Evolutionary conservation across 2,888 invertebrate species (phyloP), one percentile per base, ranked within the genome.

Genomic region (Pandemis cinnamomeana): DNA sequence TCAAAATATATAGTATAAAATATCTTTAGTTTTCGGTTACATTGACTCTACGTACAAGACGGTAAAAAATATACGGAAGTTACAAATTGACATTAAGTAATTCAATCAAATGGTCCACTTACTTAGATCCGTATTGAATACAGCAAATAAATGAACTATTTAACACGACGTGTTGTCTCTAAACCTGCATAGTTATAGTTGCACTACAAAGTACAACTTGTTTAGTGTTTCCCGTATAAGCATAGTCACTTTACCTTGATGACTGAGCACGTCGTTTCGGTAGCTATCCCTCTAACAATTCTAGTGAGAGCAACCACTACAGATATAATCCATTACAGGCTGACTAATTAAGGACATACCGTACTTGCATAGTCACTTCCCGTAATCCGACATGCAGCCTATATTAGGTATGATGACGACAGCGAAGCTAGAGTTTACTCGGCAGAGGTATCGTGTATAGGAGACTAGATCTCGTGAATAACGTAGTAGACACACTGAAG

Each of bases 201-300:
- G 55, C 58, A 27, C 53, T 55, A 55, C 58, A 58, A 58, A 27
- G 58, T 27, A 27, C 27, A 58, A 11, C 58, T 58, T 20, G 6
- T 8, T 63, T 7, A 20, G 41, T 41, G 48, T 27, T 64, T 55
- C 62, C 60, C 63, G 55, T 48, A 46, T 15, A 63, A 68, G 63
- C 68, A 68, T 64, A 41, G 62, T 27, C 68, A 69, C 72, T 72
- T 72, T 72, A 63, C 48, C 58, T 51, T 72, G 72, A 72, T 72
- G 68, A 72, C 72, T 72, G 72, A 11, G 53, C 61, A 53, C 51
- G 46, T 48, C 48, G 36, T 67, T 41, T 63, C 46, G n/a, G 3
- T 27, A 13, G 20, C 7, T 46, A 4, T 13, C 8, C 36, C 62
- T 13, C 46, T 41, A 13, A 69, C 68, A 72, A 62, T 71, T 55